Evolutionary conservation across 2,888 invertebrate species (phyloP).

Genomic region (Marronus borbonicus): DNA sequence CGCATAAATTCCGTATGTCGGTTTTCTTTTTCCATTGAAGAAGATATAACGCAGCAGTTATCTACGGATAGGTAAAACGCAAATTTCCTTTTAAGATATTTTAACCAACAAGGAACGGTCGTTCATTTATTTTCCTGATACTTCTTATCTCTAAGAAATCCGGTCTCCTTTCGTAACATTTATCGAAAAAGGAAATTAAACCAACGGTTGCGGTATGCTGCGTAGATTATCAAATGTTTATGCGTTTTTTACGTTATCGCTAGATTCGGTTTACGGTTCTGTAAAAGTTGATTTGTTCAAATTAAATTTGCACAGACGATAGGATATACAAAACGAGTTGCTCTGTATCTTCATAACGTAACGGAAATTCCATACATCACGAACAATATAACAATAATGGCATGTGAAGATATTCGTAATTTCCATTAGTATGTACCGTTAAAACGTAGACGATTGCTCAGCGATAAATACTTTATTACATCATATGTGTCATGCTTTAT

Average conservation of each 20-base stretch:
- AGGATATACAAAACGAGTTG: not conserved
- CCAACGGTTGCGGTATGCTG: slow-evolving; percentile 26
- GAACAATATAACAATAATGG: too few relatives aligned
- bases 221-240: slow-evolving; percentile 34
- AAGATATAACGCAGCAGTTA: slow-evolving; percentile 1
- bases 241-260: slow-evolving; percentile 35
- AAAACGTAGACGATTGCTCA: not conserved
- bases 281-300: slow-evolving; percentile 12
- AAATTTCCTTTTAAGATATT: slow-evolving; percentile 40
- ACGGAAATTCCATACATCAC: too few relatives aligned
- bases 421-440: not conserved
- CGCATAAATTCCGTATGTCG: not conserved
- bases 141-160: slow-evolving; percentile 42
- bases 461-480: not conserved
- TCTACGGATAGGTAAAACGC: slow-evolving; percentile 30
- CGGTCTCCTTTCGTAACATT: slow-evolving; percentile 31
- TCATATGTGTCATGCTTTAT: not conserved
- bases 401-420: not conserved
- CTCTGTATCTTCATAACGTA: too few relatives aligned
- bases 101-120: slow-evolving; percentile 23
- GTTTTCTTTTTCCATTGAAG: not conserved
- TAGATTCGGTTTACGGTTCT: slow-evolving; percentile 9
- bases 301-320: not conserved
- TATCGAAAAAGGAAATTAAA: slow-evolving; percentile 47
- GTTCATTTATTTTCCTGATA: slow-evolving; percentile 43